Conservation (phyloP, 2,113 vertebrate genomes). For the Chiloscyllium plagiosum region DNA sequence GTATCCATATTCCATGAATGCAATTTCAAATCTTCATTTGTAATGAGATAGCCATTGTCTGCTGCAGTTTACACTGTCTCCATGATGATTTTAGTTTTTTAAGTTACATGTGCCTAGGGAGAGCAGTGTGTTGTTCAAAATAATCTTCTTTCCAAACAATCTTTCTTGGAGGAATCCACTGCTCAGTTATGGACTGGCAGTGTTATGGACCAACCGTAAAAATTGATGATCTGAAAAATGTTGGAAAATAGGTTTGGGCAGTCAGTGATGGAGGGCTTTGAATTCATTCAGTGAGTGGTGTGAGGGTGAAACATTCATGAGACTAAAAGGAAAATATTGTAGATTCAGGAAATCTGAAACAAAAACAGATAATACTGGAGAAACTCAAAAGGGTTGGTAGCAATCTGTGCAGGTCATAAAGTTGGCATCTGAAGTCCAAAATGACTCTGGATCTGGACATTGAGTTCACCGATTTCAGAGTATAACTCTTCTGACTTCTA, state of each 20-base stretch:
- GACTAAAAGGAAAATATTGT: too few relatives aligned
- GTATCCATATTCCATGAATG: neutral
- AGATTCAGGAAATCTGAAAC: too few relatives aligned
- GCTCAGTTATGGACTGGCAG: neutral
- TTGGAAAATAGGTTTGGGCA: neutral
- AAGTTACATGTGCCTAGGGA: neutral
- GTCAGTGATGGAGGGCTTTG: neutral
- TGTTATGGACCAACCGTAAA: neutral
- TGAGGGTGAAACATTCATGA: neutral
- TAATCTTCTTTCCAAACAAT: neutral
- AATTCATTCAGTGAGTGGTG: neutral
- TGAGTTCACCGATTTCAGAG: too few relatives aligned
- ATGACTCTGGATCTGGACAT: too few relatives aligned
- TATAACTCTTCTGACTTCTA: too few relatives aligned
- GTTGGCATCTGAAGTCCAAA: too few relatives aligned
- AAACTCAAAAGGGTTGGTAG: too few relatives aligned
- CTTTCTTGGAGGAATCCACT: neutral
- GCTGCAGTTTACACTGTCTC: neutral
- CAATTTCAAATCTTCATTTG: neutral
- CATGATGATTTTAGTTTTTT: neutral
- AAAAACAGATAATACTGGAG: too few relatives aligned
- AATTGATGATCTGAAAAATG: neutral
- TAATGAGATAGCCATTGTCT: neutral
- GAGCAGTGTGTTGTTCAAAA: neutral
- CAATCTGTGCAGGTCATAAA: too few relatives aligned